Evolutionary conservation across 1,140 invertebrate genomes (phyloP), one percentile per base, ranked within the genome.

Genomic region (Cataglyphis hispanica): DNA sequence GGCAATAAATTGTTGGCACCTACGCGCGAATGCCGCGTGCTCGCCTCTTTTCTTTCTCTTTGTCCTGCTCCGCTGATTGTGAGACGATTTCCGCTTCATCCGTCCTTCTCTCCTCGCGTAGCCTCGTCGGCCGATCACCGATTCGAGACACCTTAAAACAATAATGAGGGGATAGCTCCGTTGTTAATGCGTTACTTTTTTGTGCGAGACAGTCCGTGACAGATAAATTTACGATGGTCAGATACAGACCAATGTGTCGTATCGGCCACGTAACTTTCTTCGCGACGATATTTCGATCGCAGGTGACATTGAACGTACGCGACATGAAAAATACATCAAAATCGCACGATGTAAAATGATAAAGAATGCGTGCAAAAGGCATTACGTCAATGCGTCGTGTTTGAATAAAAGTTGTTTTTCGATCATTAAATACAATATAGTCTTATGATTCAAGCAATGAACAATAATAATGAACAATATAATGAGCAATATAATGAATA

Each of bases 1-100:
- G 88, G 90, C 85, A 86, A 93, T 93, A 93, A 93, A 93, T 93
- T 92, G 90, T 91, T 89, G 72, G 86, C 92, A 90, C 91, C 91
- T 90, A 92, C 91, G 91, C 91, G 85, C 85, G 31, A 69, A 25
- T 56, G 50, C 72, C 75, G 46, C 46, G 31, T 63, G 34, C 63
- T 31, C 56, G 60, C 64, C 37, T 88, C 60, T 76, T 64, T 77
- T 90, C 67, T 70, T 61, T 61, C 43, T 67, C 8, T n/a, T 25
- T 11, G 11, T 50, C 34, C 11, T 60, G n/a, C 19, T 53, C 8
- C 31, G 27, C 19, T 31, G 31, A 31, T 31, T 31, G 31, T 31
- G 19, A 67, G n/a, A 53, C 60, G 72, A 86, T 83, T 61, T 77
- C 34, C 46, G 19, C 31, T 56, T 25, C 34, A 19, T n/a, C 50